Evolutionary conservation across 2,888 invertebrate species (phyloP), one percentile per base, ranked within the genome.

Genomic region (Sicus ferrugineus): DNA sequence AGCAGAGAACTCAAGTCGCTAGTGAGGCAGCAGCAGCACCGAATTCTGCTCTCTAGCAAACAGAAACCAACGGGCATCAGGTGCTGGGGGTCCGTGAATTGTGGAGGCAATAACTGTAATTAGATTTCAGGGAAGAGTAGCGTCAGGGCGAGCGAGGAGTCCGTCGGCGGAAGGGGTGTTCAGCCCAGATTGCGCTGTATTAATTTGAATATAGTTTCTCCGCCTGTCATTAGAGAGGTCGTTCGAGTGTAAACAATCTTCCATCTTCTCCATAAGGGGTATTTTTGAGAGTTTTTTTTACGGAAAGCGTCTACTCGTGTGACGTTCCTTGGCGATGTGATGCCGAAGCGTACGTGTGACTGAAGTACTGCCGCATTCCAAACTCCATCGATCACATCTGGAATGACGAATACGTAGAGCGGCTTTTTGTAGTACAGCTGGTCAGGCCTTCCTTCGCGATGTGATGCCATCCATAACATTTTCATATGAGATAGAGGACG

Each of bases 41-140:
- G 16, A 38, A 16, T 26, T 30, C 26, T 14, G n/a, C 14, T 42
- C 3, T 30, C 30, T 30, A 56, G 56, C 7, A 31, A 21, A n/a
- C 26, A 62, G 31, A 14, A 58, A 23, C 5, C 31, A 67, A 23
- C 68, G 54, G n/a, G 64, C 67, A 75, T 75, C 79, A 80, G 79
- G 79, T 80, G 80, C 80, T 79, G 79, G 79, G 79, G 80, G 77
- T 79, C 79, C 74, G 21, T 64, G 34, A n/a, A 58, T 54, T 48
- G 48, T 16, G 21, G 34, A 3, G 4, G 50, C 68, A 74, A 73
- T 75, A 77, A 75, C 72, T 75, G 74, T 75, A 79, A 77, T 79
- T 80, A 75, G 77, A 79, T 76, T 77, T 76, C 73, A 65, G 28
- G 28, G 28, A 46, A 62, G 26, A 23, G 54, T 26, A 14, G 7